A percentile compares a stretch with the other conserved stretches of the same genome.
Conservation (phyloP, 2,797 vertebrate species). For the Gallinago nigripennis region DNA sequence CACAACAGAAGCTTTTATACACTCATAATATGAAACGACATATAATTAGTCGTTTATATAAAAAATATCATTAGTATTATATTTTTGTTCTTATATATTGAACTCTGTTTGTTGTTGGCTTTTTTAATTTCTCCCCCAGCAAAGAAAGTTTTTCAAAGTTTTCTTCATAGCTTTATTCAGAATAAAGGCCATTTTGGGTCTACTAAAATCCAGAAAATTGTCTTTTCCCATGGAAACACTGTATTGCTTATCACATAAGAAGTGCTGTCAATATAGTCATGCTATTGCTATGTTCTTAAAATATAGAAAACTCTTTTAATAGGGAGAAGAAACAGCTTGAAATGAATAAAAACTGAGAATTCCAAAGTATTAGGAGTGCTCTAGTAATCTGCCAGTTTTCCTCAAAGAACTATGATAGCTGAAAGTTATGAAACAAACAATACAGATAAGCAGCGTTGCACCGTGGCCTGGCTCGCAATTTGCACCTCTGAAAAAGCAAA, state of each 20-base stretch:
- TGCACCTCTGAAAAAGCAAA: constrained; percentile 33
- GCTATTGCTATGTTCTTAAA: background rate
- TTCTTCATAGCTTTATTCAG: background rate
- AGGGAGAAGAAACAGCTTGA: background rate
- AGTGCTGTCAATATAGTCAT: background rate
- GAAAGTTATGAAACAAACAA: constrained; percentile 20
- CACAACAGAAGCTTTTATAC: background rate
- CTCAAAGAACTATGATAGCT: background rate
- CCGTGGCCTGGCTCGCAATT: background rate
- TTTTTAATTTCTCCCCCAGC: background rate
- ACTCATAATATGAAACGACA: background rate
- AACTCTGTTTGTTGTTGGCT: background rate
- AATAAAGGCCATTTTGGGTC: background rate
- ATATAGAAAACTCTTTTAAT: background rate
- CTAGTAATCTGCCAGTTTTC: background rate
- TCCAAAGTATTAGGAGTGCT: background rate
- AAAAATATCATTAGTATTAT: background rate
- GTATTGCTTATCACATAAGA: background rate
- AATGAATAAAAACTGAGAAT: background rate
- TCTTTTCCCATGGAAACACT: background rate
- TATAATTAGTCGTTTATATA: background rate
- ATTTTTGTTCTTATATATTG: background rate
- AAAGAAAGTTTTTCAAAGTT: background rate
- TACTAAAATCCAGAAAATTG: background rate
- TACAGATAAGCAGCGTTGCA: background rate